A percentile compares a stretch with the other conserved stretches of the same genome.
These are phyloP conservation scores for Drosophila neonasuta DNA, from an alignment of 2,888 invertebrate genomes.

Conservation along the genomic window DNA sequence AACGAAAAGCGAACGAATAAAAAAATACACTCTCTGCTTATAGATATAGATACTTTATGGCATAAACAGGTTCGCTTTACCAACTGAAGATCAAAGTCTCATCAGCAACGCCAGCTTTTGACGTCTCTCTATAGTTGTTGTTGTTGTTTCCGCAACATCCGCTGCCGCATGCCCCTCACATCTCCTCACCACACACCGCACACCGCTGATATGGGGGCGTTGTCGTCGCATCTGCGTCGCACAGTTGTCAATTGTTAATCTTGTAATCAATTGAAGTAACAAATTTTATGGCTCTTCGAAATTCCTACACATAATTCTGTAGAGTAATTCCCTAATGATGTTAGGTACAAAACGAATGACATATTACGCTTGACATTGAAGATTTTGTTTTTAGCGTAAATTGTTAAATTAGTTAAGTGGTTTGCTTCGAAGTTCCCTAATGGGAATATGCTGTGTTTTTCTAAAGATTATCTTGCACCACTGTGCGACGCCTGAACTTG, in stretches of 20 bases:
- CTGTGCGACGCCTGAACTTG: constrained; percentile 56
- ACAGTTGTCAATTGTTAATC: constrained; percentile 40
- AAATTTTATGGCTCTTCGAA: constrained; percentile 9
- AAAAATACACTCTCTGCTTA: constrained; percentile 50
- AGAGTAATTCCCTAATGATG: constrained; percentile 2
- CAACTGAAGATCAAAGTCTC: constrained; percentile 68
- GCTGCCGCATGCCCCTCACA: constrained; percentile 39
- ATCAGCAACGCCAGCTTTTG: constrained; percentile 60
- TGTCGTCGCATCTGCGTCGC: constrained; percentile 26
- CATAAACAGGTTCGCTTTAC: constrained; percentile 61
- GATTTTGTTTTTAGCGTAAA: neutral
- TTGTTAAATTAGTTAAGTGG: constrained; percentile 8
- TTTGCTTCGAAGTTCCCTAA: neutral
- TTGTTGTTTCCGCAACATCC: constrained; percentile 62
- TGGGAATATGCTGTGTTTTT: constrained; percentile 1
- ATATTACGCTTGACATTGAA: constrained; percentile 4
- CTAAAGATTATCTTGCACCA: constrained; percentile 19
- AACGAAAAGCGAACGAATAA: constrained; percentile 21
- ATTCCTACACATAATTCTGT: neutral
- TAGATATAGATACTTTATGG: constrained; percentile 59
- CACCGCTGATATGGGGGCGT: constrained; percentile 42
- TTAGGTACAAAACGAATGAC: neutral
- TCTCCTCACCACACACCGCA: constrained; percentile 5
- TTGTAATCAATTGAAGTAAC: constrained; percentile 19
- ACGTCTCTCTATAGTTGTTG: constrained; percentile 41